These are phyloP conservation scores for Rachycentron canadum DNA, from an alignment of 2,797 vertebrate species.

Conservation along the genomic window DNA sequence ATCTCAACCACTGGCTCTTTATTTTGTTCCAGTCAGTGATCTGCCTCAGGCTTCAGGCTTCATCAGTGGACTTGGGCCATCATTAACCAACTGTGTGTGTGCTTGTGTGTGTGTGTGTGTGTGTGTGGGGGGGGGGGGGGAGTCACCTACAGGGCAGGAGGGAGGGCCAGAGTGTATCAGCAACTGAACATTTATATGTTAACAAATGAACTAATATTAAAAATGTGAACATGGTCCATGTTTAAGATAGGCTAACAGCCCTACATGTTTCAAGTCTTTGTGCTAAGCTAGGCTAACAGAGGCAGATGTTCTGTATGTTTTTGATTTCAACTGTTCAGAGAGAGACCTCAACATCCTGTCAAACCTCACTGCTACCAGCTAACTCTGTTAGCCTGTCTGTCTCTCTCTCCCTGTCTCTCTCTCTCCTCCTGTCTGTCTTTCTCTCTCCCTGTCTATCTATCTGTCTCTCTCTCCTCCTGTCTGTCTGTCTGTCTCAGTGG, in stretches of 20 bases:
- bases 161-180: neutral
- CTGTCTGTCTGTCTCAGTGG: neutral
- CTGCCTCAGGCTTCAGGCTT: constrained; percentile 54
- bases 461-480: neutral
- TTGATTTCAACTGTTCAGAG: too few relatives aligned
- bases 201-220: too few relatives aligned
- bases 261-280: too few relatives aligned
- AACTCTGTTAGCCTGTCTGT: neutral
- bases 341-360: neutral
- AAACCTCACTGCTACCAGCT: too few relatives aligned
- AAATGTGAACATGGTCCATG: too few relatives aligned
- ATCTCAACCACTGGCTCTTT: constrained; percentile 87
- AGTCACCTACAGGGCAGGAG: constrained; percentile 28
- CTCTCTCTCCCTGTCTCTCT: too few relatives aligned
- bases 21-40: constrained; percentile 62
- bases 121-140: constrained; percentile 65
- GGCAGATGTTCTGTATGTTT: neutral
- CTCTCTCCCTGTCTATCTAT: neutral
- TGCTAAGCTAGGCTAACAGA: neutral
- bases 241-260: too few relatives aligned
- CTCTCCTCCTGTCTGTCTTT: neutral
- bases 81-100: constrained; percentile 88
- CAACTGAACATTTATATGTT: neutral
- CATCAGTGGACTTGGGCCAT: constrained; percentile 86
- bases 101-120: too few relatives aligned